These are phyloP conservation scores for Drepanosiphum platanoidis DNA, from an alignment of 2,888 invertebrate species.

Conservation along the genomic window DNA sequence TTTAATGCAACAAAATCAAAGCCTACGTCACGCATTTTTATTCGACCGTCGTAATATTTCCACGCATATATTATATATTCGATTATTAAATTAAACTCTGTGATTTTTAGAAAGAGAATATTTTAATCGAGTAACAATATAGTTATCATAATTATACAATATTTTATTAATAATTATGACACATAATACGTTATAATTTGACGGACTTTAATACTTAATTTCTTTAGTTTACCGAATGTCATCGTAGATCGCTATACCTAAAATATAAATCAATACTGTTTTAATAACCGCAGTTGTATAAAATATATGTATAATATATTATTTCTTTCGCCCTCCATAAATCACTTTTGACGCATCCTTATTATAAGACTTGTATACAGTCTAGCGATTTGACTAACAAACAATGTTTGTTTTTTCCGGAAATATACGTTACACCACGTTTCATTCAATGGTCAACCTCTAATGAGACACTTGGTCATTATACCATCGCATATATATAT, in stretches of 20 bases:
- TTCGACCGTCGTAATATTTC: not conserved
- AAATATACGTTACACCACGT: conserved; percentile 39
- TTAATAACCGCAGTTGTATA: not conserved
- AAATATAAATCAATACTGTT: not conserved
- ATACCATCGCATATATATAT: conserved; percentile 27
- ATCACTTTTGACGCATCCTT: conserved; percentile 45
- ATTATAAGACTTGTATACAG: not conserved
- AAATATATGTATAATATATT: not conserved
- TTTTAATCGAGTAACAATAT: not conserved
- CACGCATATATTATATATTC: not conserved
- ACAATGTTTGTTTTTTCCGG: conserved; percentile 23
- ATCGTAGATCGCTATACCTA: not conserved
- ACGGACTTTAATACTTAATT: not conserved
- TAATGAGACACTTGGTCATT: conserved; percentile 57
- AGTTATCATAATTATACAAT: not conserved
- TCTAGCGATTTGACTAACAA: conserved; percentile 20
- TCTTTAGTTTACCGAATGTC: not conserved
- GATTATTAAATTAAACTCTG: not conserved
- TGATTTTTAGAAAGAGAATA: not conserved
- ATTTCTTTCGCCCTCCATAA: not conserved
- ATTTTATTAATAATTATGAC: not conserved
- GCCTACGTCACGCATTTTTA: conserved; percentile 1
- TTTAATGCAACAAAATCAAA: conserved; percentile 27
- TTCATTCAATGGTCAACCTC: conserved; percentile 53
- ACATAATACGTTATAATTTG: too few species aligned